phyloP scores from a whole-genome alignment of 2,888 invertebrate species.

The Microplitis manilae region DNA sequence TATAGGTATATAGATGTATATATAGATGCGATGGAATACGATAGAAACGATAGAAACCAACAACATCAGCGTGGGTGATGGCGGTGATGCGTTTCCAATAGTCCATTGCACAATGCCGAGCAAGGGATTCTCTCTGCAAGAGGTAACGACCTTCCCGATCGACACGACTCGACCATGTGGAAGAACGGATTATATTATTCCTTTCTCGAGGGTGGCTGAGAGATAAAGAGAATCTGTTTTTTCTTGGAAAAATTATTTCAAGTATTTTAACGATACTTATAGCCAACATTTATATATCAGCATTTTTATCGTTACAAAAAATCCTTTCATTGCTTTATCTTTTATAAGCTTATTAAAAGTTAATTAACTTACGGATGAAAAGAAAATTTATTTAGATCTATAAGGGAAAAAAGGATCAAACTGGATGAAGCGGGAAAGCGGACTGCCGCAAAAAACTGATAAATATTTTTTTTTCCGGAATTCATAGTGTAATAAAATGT shows the following conservation, averaged over 20 bases:
- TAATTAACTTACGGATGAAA: not conserved
- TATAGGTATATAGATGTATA: not conserved
- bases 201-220: constrained; percentile 2
- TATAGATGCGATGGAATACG: not conserved
- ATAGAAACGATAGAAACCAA: constrained; percentile 31
- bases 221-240: not conserved
- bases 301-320: not conserved
- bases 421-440: too few relatives aligned
- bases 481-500: too few relatives aligned
- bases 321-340: not conserved
- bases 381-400: not conserved
- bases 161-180: constrained; percentile 43
- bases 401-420: too few relatives aligned
- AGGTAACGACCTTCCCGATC: constrained; percentile 46
- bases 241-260: not conserved
- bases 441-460: too few relatives aligned
- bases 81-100: constrained; percentile 63
- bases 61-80: constrained; percentile 35
- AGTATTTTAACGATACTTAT: constrained; percentile 6
- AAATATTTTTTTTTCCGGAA: too few relatives aligned
- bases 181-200: constrained; percentile 44
- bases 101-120: constrained; percentile 48
- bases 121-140: constrained; percentile 26
- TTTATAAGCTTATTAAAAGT: not conserved
- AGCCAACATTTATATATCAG: not conserved